A percentile compares a stretch with the other conserved stretches of the same genome.
These are phyloP conservation scores for Eucidaris tribuloides DNA, from an alignment of 35 echinoderm and acorn worm genomes.

Conservation along the genomic window DNA sequence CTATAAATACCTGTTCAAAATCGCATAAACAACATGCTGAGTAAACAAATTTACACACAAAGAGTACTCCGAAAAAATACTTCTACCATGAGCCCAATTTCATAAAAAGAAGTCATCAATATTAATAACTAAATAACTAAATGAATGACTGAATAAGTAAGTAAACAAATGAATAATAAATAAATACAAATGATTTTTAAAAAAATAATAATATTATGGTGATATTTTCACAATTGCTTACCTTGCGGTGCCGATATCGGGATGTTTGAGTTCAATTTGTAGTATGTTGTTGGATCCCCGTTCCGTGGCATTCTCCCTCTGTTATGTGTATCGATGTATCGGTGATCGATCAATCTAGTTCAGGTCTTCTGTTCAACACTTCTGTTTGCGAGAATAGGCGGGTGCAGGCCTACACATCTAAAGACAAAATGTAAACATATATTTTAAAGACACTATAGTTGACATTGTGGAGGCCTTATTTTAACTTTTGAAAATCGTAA, in stretches of 20 bases:
- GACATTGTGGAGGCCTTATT: background rate
- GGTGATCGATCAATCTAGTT: too few species aligned
- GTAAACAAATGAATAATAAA: background rate
- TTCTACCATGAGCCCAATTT: background rate
- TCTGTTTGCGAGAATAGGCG: background rate
- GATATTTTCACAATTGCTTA: background rate
- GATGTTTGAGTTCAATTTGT: conserved; percentile 39
- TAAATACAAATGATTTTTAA: background rate
- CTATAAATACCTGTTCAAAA: too few species aligned
- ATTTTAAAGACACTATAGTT: background rate
- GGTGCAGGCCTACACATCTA: background rate
- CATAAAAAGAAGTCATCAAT: background rate
- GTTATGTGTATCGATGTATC: too few species aligned
- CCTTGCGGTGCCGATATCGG: conserved; percentile 52
- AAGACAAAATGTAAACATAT: background rate
- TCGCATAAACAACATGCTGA: background rate
- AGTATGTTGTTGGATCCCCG: conserved; percentile 41
- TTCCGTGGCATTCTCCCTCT: conserved; percentile 48
- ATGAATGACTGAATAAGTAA: background rate
- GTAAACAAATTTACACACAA: background rate
- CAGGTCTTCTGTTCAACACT: too few species aligned
- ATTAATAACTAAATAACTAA: background rate
- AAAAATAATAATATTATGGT: background rate
- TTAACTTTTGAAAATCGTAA: too few species aligned
- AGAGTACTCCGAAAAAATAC: background rate